phyloP scores from a whole-genome alignment of 2,797 vertebrate genomes.

The Sebastolobus alascanus region DNA sequence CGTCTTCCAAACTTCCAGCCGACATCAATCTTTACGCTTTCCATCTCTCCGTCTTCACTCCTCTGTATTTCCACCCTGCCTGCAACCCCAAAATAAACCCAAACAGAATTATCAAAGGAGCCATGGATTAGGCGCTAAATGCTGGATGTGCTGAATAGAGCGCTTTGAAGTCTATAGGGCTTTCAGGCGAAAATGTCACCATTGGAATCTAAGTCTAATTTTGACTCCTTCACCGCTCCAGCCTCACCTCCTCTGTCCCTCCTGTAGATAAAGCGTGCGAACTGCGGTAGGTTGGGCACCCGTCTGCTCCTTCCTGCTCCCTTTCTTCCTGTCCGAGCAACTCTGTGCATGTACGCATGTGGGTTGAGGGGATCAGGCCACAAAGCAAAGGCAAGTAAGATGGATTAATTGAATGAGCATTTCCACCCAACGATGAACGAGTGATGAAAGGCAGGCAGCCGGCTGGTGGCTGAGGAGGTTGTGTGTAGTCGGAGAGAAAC shows the following conservation, averaged over 20 bases:
- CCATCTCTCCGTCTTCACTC: constrained; percentile 35
- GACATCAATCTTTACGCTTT: constrained; percentile 61
- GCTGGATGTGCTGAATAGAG: constrained; percentile 71
- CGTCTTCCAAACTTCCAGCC: constrained; percentile 37
- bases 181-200: constrained; percentile 76
- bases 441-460: constrained; percentile 41
- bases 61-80: constrained; percentile 58
- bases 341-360: neutral
- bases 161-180: constrained; percentile 77
- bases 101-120: constrained; percentile 78
- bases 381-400: constrained; percentile 21
- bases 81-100: constrained; percentile 77
- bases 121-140: constrained; percentile 76
- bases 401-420: constrained; percentile 58
- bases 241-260: constrained; percentile 23
- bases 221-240: constrained; percentile 25
- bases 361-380: neutral
- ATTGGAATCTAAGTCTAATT: constrained; percentile 64
- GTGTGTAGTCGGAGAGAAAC: constrained; percentile 18
- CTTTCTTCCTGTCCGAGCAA: neutral
- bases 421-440: constrained; percentile 55
- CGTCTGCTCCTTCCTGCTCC: neutral
- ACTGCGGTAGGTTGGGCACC: constrained; percentile 26
- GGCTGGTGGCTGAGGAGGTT: constrained; percentile 20
- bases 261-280: constrained; percentile 22